Conservation (phyloP, 2,888 invertebrate genomes). For the Pedicia rivosa region DNA sequence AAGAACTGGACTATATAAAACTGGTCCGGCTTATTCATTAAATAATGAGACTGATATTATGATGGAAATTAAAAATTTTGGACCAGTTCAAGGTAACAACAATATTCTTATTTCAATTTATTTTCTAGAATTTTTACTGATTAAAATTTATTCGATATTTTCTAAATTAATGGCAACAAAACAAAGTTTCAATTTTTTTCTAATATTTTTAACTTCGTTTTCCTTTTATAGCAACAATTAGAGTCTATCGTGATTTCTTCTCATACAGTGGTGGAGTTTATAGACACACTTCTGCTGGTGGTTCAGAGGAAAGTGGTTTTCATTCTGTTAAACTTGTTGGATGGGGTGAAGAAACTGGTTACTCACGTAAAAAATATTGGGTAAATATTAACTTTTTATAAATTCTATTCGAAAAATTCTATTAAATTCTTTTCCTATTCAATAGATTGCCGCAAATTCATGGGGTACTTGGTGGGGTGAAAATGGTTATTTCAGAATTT, state of each 20-base stretch:
- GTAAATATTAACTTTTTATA: conserved; percentile 34
- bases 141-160: too few species aligned
- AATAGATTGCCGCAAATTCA: conserved; percentile 77
- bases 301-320: conserved; percentile 46
- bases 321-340: conserved; percentile 88
- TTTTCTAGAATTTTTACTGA: too few species aligned
- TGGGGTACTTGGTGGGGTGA: conserved; percentile 93
- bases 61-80: conserved; percentile 78
- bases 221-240: conserved; percentile 58
- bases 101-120: too few species aligned
- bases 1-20: conserved; percentile 47
- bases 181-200: neutral
- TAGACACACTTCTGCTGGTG: conserved; percentile 40
- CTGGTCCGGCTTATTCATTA: conserved; percentile 61
- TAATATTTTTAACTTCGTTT: conserved; percentile 3
- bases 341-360: conserved; percentile 64
- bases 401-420: neutral
- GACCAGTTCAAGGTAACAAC: conserved; percentile 82
- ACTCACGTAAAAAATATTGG: conserved; percentile 63
- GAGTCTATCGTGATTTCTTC: conserved; percentile 85
- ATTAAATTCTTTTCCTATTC: neutral
- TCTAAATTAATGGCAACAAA: neutral
- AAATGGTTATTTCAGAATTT: conserved; percentile 75
- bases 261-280: conserved; percentile 77
- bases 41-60: conserved; percentile 71